Conservation (phyloP, 2,113 vertebrate species). For the Notarius quadriscutis region DNA sequence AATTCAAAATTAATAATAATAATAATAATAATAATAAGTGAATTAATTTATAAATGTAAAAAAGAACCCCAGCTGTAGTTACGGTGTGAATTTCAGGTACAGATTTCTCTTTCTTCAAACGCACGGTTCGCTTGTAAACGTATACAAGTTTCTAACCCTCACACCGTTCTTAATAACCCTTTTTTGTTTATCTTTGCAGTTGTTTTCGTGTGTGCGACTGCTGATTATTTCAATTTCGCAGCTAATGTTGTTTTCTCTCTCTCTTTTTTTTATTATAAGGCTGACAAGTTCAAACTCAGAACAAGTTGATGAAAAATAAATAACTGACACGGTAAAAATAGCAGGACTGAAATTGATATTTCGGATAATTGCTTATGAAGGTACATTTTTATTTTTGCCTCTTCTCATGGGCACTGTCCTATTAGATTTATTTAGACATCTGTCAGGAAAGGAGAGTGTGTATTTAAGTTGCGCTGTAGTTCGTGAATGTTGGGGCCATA, state of each 20-base stretch:
- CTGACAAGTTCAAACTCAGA: conserved; percentile 12
- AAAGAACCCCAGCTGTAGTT: neutral
- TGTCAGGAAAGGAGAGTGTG: neutral
- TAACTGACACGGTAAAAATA: neutral
- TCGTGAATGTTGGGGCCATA: conserved; percentile 24
- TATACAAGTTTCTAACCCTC: neutral
- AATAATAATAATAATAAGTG: neutral
- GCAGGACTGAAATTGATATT: neutral
- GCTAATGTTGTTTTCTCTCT: neutral
- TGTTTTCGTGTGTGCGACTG: neutral
- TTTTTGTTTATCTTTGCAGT: neutral
- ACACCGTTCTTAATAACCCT: neutral
- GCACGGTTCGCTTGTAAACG: neutral
- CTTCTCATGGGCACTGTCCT: neutral
- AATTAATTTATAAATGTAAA: neutral
- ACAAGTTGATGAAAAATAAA: neutral
- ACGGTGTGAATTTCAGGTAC: neutral
- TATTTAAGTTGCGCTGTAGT: neutral
- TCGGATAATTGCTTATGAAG: neutral
- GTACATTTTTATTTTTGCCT: neutral
- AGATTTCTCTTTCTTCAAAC: neutral
- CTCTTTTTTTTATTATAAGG: neutral
- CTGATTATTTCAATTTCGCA: neutral
- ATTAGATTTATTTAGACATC: conserved; percentile 25
- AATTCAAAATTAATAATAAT: neutral